A percentile compares a stretch with the other conserved stretches of the same genome.
These are phyloP conservation scores for Cerastoderma edule DNA, from an alignment of 2,888 invertebrate genomes.

Conservation along the genomic window DNA sequence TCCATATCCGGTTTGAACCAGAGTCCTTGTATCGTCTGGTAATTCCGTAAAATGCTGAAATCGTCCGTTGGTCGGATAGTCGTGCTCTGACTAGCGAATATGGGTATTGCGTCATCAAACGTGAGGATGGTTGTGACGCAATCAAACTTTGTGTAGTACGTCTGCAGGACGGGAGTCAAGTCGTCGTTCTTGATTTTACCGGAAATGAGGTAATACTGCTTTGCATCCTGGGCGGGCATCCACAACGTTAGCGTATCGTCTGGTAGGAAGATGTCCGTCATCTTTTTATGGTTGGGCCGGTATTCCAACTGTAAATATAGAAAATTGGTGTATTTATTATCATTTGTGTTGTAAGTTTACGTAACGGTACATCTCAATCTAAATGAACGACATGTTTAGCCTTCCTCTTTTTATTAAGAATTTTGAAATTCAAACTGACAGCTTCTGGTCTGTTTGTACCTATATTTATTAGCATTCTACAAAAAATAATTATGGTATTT, in stretches of 20 bases:
- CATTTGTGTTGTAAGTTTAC: too few species aligned
- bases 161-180: slow-evolving; percentile 56
- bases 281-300: slow-evolving; percentile 43
- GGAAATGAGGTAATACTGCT: slow-evolving; percentile 65
- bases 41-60: slow-evolving; percentile 64
- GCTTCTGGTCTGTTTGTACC: too few species aligned
- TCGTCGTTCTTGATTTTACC: slow-evolving; percentile 51
- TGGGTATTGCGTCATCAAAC: slow-evolving; percentile 69
- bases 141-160: slow-evolving; percentile 70
- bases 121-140: slow-evolving; percentile 67
- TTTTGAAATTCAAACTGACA: too few species aligned
- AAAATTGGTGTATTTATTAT: too few species aligned
- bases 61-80: slow-evolving; percentile 67
- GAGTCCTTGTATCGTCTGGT: slow-evolving; percentile 66
- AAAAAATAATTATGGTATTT: too few species aligned
- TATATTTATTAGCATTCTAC: too few species aligned
- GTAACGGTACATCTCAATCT: too few species aligned
- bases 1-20: slow-evolving; percentile 69
- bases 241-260: slow-evolving; percentile 68
- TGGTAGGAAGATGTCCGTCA: slow-evolving; percentile 58
- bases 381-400: too few species aligned
- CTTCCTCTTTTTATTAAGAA: too few species aligned
- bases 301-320: slow-evolving; percentile 14
- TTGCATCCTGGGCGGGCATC: slow-evolving; percentile 56
- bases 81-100: slow-evolving; percentile 65